Evolutionary conservation across 2,113 vertebrate species (phyloP).

Genomic region (Lampris incognitus): DNA sequence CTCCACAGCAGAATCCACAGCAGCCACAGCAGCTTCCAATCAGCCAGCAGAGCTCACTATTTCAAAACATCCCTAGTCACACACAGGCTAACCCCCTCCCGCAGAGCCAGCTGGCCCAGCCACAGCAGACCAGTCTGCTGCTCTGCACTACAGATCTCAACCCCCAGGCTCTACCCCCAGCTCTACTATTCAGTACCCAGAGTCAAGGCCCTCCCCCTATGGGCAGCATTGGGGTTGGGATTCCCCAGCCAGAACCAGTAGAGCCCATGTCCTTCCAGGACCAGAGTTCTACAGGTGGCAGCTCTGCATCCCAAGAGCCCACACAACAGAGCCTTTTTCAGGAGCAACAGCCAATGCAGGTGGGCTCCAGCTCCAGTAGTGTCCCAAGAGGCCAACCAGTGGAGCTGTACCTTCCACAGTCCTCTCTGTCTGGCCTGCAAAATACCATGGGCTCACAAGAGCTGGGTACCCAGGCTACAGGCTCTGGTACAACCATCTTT

Average conservation of each 20-base stretch:
- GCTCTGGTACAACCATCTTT: constrained; percentile 84
- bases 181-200: constrained; percentile 82
- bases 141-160: constrained; percentile 89
- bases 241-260: constrained; percentile 86
- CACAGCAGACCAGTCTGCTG: constrained; percentile 87
- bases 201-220: constrained; percentile 72
- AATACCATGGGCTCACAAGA: constrained; percentile 89
- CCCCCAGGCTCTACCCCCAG: constrained; percentile 87
- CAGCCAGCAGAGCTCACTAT: constrained; percentile 83
- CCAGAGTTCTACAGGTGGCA: constrained; percentile 86
- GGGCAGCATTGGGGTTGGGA: constrained; percentile 78
- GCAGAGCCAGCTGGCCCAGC: constrained; percentile 66
- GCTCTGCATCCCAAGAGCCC: constrained; percentile 77
- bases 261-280: constrained; percentile 98
- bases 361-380: constrained; percentile 85
- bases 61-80: constrained; percentile 80
- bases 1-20: constrained; percentile 85
- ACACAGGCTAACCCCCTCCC: constrained; percentile 61
- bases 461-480: constrained; percentile 83
- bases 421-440: constrained; percentile 92
- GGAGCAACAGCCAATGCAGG: constrained; percentile 93
- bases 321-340: constrained; percentile 90
- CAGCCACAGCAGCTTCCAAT: constrained; percentile 81
- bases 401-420: constrained; percentile 91
- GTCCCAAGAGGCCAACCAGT: constrained; percentile 87